Evolutionary conservation across 37 sponge, comb jelly and placozoan species (phyloP).

Genomic region (Tethya wilhelma): DNA sequence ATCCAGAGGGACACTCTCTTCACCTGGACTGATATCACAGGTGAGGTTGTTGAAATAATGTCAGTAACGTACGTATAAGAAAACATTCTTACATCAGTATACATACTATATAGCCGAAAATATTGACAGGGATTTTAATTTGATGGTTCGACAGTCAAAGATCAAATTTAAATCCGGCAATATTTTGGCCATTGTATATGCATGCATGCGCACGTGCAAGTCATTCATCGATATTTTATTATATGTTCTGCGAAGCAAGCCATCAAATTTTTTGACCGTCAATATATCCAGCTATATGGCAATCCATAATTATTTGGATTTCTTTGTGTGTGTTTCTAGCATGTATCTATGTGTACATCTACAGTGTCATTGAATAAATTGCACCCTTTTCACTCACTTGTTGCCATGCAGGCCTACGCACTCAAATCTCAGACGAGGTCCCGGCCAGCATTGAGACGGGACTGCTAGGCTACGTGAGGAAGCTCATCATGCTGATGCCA

Average conservation of each 20-base stretch:
- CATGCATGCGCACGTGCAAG: background rate
- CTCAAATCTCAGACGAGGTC: slow-evolving; percentile 27
- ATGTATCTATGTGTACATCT: background rate
- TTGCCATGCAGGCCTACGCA: too few species aligned
- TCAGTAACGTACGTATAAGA: background rate
- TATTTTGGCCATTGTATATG: too few species aligned
- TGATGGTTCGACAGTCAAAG: too few species aligned
- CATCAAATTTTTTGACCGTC: too few species aligned
- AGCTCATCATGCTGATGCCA: slow-evolving; percentile 55
- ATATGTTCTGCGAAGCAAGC: too few species aligned
- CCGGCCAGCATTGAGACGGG: slow-evolving; percentile 69
- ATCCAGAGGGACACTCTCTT: slow-evolving; percentile 57
- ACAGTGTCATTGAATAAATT: too few species aligned
- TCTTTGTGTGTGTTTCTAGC: background rate
- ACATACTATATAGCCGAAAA: too few species aligned
- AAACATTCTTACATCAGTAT: background rate
- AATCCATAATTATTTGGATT: background rate
- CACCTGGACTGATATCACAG: slow-evolving; percentile 68
- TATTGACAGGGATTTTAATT: too few species aligned
- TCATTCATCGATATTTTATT: background rate
- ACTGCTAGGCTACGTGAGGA: slow-evolving; percentile 59
- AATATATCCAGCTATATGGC: background rate
- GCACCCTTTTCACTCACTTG: too few species aligned
- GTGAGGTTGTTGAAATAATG: slow-evolving; percentile 18
- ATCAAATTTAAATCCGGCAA: too few species aligned